A percentile compares a stretch with the other conserved stretches of the same genome.
Evolutionary conservation across 2,797 vertebrate genomes (phyloP).

Genomic region (Betta splendens): DNA sequence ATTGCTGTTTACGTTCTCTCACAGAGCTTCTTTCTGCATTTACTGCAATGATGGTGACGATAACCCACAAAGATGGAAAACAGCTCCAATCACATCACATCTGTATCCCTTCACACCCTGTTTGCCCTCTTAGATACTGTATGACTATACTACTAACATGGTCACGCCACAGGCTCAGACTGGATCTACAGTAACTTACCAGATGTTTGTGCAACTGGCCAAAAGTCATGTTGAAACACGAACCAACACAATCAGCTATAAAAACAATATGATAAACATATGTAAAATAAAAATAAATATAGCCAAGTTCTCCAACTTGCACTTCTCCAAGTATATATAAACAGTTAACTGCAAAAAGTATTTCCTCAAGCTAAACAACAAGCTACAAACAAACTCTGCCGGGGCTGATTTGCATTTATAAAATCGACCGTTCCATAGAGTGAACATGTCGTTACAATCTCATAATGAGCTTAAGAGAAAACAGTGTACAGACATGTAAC

Average conservation of each 20-base stretch:
- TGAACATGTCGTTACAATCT: too few relatives aligned
- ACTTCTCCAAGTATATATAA: too few relatives aligned
- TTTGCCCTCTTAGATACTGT: background rate
- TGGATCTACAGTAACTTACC: background rate
- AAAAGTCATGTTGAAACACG: too few relatives aligned
- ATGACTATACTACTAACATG: background rate
- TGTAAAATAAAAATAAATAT: too few relatives aligned
- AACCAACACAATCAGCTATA: background rate
- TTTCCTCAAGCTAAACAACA: too few relatives aligned
- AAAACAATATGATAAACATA: background rate
- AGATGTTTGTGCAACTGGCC: too few relatives aligned
- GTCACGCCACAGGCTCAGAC: background rate
- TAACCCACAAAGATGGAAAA: background rate
- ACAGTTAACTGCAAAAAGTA: background rate
- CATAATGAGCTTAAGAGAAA: background rate
- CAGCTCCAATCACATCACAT: background rate
- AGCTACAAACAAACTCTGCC: too few relatives aligned
- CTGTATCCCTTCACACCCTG: background rate
- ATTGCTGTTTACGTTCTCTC: background rate
- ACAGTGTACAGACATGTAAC: background rate
- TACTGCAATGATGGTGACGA: background rate
- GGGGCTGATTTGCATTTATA: too few relatives aligned
- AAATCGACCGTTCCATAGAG: too few relatives aligned
- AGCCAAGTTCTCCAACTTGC: too few relatives aligned
- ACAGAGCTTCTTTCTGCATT: background rate